These are phyloP conservation scores for Chaetodon trifascialis DNA, from an alignment of 2,113 vertebrate species.

Conservation along the genomic window DNA sequence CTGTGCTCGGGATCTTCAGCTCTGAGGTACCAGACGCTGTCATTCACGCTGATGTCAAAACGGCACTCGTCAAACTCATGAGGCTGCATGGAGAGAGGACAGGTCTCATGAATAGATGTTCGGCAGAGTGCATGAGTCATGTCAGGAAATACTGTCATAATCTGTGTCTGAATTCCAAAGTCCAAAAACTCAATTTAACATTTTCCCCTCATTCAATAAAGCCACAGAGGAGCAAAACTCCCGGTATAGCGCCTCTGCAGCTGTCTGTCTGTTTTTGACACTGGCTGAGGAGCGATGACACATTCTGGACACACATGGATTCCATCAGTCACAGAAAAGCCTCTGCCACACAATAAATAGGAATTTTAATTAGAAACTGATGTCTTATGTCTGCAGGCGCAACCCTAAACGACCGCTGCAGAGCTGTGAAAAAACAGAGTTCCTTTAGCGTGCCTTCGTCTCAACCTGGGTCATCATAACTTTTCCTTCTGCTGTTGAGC, in stretches of 20 bases:
- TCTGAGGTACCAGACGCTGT: conserved; percentile 97
- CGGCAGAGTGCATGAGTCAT: not conserved
- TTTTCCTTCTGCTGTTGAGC: conserved; percentile 23
- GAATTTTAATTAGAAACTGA: conserved; percentile 72
- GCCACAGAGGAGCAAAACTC: not conserved
- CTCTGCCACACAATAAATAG: conserved; percentile 60
- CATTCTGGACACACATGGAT: conserved; percentile 68
- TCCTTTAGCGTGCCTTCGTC: conserved; percentile 25
- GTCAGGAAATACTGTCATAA: conserved; percentile 1
- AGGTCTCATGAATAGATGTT: conserved; percentile 17
- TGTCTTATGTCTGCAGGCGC: conserved; percentile 54
- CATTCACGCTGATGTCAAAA: conserved; percentile 98
- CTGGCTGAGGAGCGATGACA: conserved; percentile 47
- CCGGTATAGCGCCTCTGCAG: not conserved
- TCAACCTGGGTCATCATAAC: conserved; percentile 51
- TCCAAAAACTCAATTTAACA: not conserved
- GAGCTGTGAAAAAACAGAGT: not conserved
- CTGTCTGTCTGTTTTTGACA: conserved; percentile 29
- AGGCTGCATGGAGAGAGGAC: conserved; percentile 84
- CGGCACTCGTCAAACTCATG: conserved; percentile 99
- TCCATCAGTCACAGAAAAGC: conserved; percentile 57
- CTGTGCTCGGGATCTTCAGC: conserved; percentile 95
- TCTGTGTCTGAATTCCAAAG: conserved; percentile 9
- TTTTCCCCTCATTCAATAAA: not conserved
- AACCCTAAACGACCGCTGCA: conserved; percentile 19